Evolutionary conservation across 2,797 vertebrate genomes (phyloP).

Genomic region (Pseudochirops cupreus): DNA sequence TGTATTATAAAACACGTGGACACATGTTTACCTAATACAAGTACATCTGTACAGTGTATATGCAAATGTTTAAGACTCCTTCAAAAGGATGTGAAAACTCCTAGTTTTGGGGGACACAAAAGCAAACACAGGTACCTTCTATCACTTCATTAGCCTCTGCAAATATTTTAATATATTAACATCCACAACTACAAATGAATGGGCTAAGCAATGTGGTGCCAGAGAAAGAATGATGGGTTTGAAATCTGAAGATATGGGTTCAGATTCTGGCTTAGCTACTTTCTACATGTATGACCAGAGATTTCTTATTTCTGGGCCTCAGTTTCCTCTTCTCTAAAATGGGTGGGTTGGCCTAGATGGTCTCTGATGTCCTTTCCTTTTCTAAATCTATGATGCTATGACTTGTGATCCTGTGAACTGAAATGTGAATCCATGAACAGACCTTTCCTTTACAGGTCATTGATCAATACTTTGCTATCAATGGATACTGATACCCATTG

Average conservation of each 20-base stretch:
- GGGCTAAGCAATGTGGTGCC: neutral
- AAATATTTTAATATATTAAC: neutral
- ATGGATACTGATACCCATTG: neutral
- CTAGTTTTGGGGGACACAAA: constrained; percentile 19
- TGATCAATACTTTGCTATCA: neutral
- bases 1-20: neutral
- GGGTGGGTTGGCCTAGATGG: neutral
- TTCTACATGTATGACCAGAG: neutral
- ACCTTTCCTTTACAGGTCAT: neutral
- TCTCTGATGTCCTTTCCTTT: neutral
- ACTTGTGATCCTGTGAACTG: neutral
- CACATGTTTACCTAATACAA: constrained; percentile 10
- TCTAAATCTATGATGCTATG: neutral
- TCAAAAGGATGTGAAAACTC: constrained; percentile 33
- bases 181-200: neutral
- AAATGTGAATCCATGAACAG: neutral
- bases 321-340: neutral
- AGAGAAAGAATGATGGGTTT: neutral
- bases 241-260: neutral
- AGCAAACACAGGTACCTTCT: neutral
- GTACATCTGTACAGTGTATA: neutral
- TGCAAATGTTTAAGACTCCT: constrained; percentile 9
- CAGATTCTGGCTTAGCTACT: neutral
- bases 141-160: neutral
- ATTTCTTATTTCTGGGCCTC: neutral